phyloP scores from a whole-genome alignment of 2,113 vertebrate species.

The Oryzias melastigma region DNA sequence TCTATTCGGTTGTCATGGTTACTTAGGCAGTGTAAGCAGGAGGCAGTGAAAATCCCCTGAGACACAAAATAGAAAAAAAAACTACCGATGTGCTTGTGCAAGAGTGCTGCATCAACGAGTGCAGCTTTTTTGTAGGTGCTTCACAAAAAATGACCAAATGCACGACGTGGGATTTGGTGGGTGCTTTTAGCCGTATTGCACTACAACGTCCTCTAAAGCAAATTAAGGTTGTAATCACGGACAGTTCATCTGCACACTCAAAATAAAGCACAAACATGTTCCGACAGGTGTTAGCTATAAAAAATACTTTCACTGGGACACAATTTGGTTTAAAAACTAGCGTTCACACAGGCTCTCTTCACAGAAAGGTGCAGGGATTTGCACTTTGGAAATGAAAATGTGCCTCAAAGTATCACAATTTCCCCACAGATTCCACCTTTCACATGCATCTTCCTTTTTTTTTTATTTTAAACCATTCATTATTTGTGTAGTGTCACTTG shows the following conservation, averaged over 20 bases:
- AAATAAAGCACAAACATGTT: constrained; percentile 22
- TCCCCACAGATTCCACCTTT: background rate
- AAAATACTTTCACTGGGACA: constrained; percentile 30
- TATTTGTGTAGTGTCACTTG: constrained; percentile 13
- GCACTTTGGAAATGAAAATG: constrained; percentile 1
- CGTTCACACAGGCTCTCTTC: constrained; percentile 35
- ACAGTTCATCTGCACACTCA: constrained; percentile 14
- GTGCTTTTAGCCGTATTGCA: constrained; percentile 34
- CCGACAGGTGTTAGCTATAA: constrained; percentile 31
- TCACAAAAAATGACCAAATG: constrained; percentile 5
- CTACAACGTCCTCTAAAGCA: constrained; percentile 24
- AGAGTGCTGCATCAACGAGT: constrained; percentile 18
- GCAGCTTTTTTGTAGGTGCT: constrained; percentile 3
- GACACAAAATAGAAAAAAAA: constrained; percentile 27
- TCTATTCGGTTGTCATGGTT: constrained; percentile 6
- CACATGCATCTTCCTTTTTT: constrained; percentile 10
- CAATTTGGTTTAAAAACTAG: constrained; percentile 3
- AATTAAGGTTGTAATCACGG: background rate
- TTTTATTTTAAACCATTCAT: background rate
- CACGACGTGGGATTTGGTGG: constrained; percentile 11
- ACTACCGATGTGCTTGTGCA: constrained; percentile 7
- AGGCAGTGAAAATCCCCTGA: constrained; percentile 59
- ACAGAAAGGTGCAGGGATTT: constrained; percentile 32
- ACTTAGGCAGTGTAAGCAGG: constrained; percentile 46
- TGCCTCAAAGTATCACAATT: constrained; percentile 4